Conservation (phyloP, 2,888 invertebrate genomes). For the Trichogramma dendrolimi region DNA sequence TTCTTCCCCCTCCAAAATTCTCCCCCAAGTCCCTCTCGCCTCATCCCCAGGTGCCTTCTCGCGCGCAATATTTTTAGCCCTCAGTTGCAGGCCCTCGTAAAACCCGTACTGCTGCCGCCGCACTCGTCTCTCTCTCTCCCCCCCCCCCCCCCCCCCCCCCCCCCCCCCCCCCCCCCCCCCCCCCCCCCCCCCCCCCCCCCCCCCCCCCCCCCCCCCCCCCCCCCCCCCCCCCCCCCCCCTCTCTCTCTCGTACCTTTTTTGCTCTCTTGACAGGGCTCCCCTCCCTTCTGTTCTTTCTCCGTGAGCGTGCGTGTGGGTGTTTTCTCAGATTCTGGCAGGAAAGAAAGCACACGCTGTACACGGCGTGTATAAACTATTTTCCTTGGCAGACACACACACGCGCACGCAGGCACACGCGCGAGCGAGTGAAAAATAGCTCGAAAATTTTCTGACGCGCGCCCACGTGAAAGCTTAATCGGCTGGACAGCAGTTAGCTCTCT, state of each 20-base stretch:
- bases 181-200: neutral
- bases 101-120: neutral
- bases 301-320: no score
- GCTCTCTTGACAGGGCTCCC: neutral
- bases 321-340: no score
- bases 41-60: neutral
- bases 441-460: no score
- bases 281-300: no score
- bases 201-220: neutral
- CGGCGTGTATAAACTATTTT: no score
- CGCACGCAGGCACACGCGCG: constrained; percentile 14
- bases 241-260: neutral
- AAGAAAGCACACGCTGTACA: no score
- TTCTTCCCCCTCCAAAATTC: neutral
- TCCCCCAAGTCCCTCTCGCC: neutral
- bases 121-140: neutral
- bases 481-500: constrained; percentile 4
- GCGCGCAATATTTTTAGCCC: constrained; percentile 16
- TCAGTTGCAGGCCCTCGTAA: constrained; percentile 19
- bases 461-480: constrained; percentile 22
- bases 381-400: no score
- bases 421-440: no score
- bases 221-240: neutral
- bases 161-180: neutral
- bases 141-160: neutral